Evolutionary conservation across 30 jellyfish, hydroid and myxozoan species (phyloP).

Genomic region (Chrysaora quinquecirrha): DNA sequence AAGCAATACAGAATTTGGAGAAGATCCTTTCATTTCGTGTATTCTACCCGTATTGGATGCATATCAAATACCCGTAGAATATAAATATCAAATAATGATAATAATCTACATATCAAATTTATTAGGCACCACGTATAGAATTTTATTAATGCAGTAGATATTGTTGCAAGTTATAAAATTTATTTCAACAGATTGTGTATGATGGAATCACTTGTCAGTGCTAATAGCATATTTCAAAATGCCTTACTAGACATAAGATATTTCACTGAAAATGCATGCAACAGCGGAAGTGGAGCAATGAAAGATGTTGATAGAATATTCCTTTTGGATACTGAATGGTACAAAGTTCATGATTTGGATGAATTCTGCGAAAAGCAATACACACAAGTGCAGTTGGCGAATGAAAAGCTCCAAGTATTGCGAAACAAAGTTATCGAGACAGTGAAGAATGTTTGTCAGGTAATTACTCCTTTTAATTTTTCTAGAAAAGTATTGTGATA

Average conservation of each 20-base stretch:
- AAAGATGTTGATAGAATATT: conserved; percentile 3
- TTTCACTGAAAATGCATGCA: conserved; percentile 51
- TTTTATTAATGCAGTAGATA: no score
- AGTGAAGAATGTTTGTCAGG: conserved; percentile 65
- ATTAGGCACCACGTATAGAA: no score
- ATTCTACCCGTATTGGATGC: neutral
- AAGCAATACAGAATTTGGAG: neutral
- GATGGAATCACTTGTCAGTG: conserved; percentile 4
- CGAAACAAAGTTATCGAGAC: conserved; percentile 41
- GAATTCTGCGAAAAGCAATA: conserved; percentile 61
- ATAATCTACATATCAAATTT: no score
- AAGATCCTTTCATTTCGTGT: neutral
- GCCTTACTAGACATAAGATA: conserved; percentile 56
- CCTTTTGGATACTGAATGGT: conserved; percentile 39
- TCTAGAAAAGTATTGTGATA: no score
- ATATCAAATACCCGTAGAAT: no score
- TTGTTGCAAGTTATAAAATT: no score
- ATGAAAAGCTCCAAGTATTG: conserved; percentile 21
- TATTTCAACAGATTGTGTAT: neutral
- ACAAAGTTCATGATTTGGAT: conserved; percentile 27
- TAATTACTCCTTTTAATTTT: no score
- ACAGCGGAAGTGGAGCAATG: conserved; percentile 37
- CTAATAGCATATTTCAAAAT: conserved; percentile 43
- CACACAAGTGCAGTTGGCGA: conserved; percentile 30
- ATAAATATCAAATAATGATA: neutral